Base-by-base conservation (phyloP, 2,888 invertebrate genomes). In the Phyto melanocephala region DNA sequence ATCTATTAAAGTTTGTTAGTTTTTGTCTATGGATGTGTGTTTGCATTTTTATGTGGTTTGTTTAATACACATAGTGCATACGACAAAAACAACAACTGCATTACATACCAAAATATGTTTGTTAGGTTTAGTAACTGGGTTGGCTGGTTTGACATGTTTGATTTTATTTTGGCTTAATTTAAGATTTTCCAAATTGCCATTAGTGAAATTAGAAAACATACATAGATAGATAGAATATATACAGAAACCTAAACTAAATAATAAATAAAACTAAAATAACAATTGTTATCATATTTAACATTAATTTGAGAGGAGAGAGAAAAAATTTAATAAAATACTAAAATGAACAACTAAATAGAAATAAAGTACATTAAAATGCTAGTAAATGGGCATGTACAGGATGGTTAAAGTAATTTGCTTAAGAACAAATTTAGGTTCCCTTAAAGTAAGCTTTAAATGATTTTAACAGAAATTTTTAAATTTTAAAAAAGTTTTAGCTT, bases 251-350 rank as follows among this genome's bases (percentile, higher is more conserved):
- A 76, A 68, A 60, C 28, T 40, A 80, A 70, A 80, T 75, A 70
- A 80, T 62, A 75, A 80, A 56, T 45, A 63, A 70, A 76, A 63
- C n/a, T 45, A 42, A 54, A 68, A 54, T 33, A 56, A 42, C 56
- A 24, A 80, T 67, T 75, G 75, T 45, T 62, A 28, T 35, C 60
- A 77, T 75, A 74, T 81, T 72, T 72, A 81, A 72, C 67, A 81
- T 81, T 72, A 77, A 68, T 81, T 81, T 62, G 24, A 40, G 60
- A 50, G 2, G 33, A 24, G n/a, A 65, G 47, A 17, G 11, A 65
- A 17, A 63, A 24, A 62, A 28, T 15, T 13, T 47, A 17, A 37
- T n/a, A n/a, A 40, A 13, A 15, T n/a, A 74, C 47, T 17, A 24
- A 74, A 63, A 52, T 28, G 10, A 54, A 20, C 13, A 63, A 15